Percentiles rank a stretch among this genome's conserved stretches.
Conservation (phyloP, 2,113 vertebrate genomes). For the Tetraodon nigroviridis region DNA sequence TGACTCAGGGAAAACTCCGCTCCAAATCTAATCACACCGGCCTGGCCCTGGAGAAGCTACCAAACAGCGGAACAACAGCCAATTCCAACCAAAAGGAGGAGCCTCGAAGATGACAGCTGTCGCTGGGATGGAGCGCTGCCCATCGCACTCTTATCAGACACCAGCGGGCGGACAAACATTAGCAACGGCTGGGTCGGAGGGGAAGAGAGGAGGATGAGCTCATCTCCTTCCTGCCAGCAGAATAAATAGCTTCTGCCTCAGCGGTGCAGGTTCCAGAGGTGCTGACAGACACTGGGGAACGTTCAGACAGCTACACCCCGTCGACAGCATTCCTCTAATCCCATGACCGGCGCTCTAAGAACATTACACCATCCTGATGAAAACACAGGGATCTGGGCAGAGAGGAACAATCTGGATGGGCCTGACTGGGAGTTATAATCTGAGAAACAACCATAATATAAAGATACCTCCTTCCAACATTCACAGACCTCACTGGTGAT, state of each 20-base stretch:
- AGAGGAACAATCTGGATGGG: conserved; percentile 5
- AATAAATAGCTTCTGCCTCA: conserved; percentile 26
- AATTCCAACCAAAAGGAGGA: too few relatives aligned
- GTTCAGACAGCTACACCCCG: neutral
- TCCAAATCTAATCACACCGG: too few relatives aligned
- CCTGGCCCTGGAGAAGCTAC: too few relatives aligned
- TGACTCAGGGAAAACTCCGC: too few relatives aligned
- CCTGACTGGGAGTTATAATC: conserved; percentile 1
- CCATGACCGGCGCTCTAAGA: neutral
- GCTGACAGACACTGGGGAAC: conserved; percentile 18
- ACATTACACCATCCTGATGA: conserved; percentile 10
- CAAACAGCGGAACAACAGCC: too few relatives aligned
- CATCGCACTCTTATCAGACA: conserved; percentile 31
- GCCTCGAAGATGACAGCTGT: too few relatives aligned
- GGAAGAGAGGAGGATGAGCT: conserved; percentile 55
- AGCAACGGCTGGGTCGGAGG: conserved; percentile 43
- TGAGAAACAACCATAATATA: neutral
- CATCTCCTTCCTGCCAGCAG: conserved; percentile 59
- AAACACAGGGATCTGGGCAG: conserved; percentile 2
- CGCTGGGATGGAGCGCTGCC: too few relatives aligned
- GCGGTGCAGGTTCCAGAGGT: neutral
- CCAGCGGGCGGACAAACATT: conserved; percentile 31
- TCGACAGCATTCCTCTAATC: conserved; percentile 5
- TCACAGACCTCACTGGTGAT: neutral
- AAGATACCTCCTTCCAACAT: neutral